Evolutionary conservation across 2,113 vertebrate genomes (phyloP).

Genomic region (Sylvicapra grimmia): DNA sequence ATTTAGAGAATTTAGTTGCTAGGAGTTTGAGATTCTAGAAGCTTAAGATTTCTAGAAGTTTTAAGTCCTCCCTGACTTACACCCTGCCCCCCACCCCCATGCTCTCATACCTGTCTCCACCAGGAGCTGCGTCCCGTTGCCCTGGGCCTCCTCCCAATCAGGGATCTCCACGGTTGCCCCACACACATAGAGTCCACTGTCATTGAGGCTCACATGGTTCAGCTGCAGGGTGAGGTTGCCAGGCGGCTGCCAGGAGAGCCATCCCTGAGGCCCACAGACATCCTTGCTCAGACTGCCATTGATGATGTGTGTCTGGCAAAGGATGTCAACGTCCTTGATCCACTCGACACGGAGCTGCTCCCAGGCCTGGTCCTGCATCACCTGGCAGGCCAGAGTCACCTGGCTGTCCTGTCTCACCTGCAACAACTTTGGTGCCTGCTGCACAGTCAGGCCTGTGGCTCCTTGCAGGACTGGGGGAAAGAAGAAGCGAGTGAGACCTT

Average conservation of each 20-base stretch:
- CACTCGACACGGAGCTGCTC: not conserved
- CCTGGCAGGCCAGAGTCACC: constrained; percentile 50
- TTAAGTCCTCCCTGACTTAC: not conserved
- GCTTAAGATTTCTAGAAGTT: not conserved
- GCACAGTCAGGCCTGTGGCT: not conserved
- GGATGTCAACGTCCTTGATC: fast-evolving
- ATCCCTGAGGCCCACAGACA: not conserved
- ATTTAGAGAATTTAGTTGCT: not conserved
- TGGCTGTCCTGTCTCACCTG: not conserved
- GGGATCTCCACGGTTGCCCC: constrained; percentile 53
- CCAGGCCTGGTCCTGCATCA: fast-evolving
- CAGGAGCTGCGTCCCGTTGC: constrained; percentile 30
- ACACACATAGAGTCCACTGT: constrained; percentile 71
- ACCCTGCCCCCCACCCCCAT: not conserved
- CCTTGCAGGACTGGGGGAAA: not conserved
- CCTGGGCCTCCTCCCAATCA: fast-evolving
- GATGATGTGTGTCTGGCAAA: not conserved
- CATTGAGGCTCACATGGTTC: fast-evolving
- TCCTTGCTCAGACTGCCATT: fast-evolving
- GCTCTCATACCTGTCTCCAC: constrained; percentile 66
- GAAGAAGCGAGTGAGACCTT: not conserved
- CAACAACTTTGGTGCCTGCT: fast-evolving
- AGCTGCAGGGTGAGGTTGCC: not conserved
- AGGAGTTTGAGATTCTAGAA: not conserved
- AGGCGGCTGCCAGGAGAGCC: fast-evolving